Percentiles rank a stretch among this genome's conserved stretches.
Conservation (phyloP, 2,888 invertebrate genomes). For the Cephus sareptanus region DNA sequence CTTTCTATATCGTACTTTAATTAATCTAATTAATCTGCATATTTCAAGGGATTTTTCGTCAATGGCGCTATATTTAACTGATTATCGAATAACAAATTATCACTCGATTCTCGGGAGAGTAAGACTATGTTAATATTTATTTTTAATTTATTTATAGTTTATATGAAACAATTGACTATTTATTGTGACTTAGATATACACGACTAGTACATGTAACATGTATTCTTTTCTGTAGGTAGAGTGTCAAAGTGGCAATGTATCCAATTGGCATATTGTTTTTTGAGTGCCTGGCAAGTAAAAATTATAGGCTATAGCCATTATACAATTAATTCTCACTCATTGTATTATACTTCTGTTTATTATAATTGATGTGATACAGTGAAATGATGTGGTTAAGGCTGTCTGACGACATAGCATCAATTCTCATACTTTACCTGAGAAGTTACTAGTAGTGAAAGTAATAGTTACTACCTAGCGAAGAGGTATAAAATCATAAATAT, state of each 20-base stretch:
- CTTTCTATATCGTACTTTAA: not conserved
- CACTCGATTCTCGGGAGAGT: not conserved
- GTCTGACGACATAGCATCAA: not conserved
- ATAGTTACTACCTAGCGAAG: not conserved
- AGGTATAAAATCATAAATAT: not conserved
- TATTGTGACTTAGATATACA: slow-evolving; percentile 56
- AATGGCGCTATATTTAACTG: not conserved
- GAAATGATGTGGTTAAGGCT: not conserved
- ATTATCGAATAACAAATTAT: not conserved
- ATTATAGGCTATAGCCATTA: not conserved
- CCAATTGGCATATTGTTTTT: not conserved
- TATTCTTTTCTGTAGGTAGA: slow-evolving; percentile 42
- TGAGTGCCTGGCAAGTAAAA: not conserved
- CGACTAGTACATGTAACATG: slow-evolving; percentile 55
- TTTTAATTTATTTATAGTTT: slow-evolving; percentile 48
- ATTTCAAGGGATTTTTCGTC: not conserved
- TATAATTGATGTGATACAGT: not conserved
- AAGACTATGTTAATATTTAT: slow-evolving; percentile 28
- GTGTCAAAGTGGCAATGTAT: not conserved
- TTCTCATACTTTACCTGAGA: not conserved
- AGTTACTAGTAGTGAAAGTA: not conserved
- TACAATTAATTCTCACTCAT: not conserved
- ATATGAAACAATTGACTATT: slow-evolving; percentile 64
- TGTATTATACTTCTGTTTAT: not conserved
- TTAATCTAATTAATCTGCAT: not conserved